Conservation (phyloP, 2,888 invertebrate genomes). For the Tanypteryx hageni region DNA sequence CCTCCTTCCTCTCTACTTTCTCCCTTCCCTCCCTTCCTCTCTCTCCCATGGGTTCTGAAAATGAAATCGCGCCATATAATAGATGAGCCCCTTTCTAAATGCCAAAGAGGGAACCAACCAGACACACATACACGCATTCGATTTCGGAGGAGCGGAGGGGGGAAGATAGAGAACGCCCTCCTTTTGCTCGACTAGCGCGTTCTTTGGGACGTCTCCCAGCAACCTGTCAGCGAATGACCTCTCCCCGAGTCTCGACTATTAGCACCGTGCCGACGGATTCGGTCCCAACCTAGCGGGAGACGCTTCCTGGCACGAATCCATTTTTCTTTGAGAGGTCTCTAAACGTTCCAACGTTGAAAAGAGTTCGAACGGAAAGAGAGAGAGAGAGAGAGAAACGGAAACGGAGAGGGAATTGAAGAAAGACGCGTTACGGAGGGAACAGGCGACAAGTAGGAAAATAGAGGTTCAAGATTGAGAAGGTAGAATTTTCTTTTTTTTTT, state of each 20-base stretch:
- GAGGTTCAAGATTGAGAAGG: too few species aligned
- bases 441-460: too few species aligned
- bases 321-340: background rate
- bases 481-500: too few species aligned
- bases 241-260: background rate
- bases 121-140: background rate
- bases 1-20: too few species aligned
- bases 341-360: background rate
- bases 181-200: background rate
- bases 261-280: background rate
- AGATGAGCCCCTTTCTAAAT: background rate
- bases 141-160: background rate
- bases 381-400: background rate
- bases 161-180: background rate
- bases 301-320: background rate
- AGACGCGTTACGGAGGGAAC: too few species aligned
- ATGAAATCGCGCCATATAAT: background rate
- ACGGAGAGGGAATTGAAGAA: too few species aligned
- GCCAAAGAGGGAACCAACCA: background rate
- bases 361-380: background rate
- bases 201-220: background rate
- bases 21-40: too few species aligned
- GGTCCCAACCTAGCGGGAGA: background rate
- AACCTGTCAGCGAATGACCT: background rate
- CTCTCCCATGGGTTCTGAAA: too few species aligned